Conservation (phyloP, 2,797 vertebrate genomes). For the Enteromius afrohamiltoni region DNA sequence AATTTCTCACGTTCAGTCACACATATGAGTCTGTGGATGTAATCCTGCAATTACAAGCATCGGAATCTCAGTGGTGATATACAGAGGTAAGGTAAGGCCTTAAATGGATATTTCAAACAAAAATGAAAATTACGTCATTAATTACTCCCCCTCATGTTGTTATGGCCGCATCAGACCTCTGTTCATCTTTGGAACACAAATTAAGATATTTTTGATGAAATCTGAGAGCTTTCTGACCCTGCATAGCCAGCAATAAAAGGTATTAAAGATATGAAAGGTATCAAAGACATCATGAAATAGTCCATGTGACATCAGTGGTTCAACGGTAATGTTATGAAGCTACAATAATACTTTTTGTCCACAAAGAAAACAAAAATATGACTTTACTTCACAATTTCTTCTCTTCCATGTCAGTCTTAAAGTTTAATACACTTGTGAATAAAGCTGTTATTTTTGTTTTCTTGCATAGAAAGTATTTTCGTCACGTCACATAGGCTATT, state of each 20-base stretch:
- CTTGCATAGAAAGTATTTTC: background rate
- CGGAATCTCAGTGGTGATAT: background rate
- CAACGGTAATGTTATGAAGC: background rate
- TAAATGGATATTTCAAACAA: too few species aligned
- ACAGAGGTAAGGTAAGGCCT: background rate
- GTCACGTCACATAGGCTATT: background rate
- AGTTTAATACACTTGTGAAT: background rate
- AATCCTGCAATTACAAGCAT: slow-evolving; percentile 79
- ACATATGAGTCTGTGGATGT: slow-evolving; percentile 81
- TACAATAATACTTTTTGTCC: background rate
- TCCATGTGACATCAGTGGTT: background rate
- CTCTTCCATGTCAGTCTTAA: background rate
- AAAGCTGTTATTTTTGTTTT: background rate
- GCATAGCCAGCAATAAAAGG: background rate
- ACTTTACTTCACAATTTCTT: background rate
- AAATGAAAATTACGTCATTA: background rate
- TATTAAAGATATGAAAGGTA: background rate
- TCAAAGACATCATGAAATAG: background rate
- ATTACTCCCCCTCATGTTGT: background rate
- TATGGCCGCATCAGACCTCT: background rate
- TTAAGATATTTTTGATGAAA: background rate
- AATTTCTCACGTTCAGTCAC: slow-evolving; percentile 88
- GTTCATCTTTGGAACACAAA: background rate
- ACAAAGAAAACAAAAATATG: background rate
- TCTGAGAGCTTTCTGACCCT: background rate